phyloP scores from a whole-genome alignment of 2,113 vertebrate genomes.

The Nyctibius bracteatus region DNA sequence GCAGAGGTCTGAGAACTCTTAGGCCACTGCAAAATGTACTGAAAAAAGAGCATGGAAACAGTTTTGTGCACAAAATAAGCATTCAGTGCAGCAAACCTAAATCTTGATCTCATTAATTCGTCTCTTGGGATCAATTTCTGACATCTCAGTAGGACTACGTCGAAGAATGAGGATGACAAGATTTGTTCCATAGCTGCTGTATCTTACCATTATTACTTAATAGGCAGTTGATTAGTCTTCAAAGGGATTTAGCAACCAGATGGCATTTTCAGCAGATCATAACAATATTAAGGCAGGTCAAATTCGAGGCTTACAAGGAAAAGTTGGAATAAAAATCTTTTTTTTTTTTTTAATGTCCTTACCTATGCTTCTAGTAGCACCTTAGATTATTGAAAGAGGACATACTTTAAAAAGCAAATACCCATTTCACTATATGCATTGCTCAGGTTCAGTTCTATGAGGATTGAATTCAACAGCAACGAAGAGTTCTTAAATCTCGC shows the following conservation, averaged over 20 bases:
- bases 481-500: background rate
- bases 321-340: background rate
- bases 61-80: background rate
- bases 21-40: background rate
- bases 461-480: background rate
- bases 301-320: background rate
- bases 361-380: background rate
- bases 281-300: background rate
- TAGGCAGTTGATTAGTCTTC: conserved; percentile 22
- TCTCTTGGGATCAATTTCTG: background rate
- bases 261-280: conserved; percentile 1
- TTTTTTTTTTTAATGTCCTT: background rate
- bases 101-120: background rate
- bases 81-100: background rate
- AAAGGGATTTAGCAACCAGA: background rate
- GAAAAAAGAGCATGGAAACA: background rate
- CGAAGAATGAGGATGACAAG: conserved; percentile 10
- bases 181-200: background rate
- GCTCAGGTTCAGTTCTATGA: background rate
- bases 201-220: background rate
- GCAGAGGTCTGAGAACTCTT: background rate
- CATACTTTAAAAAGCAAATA: background rate
- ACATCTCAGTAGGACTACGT: background rate
- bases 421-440: background rate
- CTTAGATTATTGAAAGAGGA: background rate